Evolutionary conservation across 2,888 invertebrate species (phyloP).

Genomic region (Furcula furcula): DNA sequence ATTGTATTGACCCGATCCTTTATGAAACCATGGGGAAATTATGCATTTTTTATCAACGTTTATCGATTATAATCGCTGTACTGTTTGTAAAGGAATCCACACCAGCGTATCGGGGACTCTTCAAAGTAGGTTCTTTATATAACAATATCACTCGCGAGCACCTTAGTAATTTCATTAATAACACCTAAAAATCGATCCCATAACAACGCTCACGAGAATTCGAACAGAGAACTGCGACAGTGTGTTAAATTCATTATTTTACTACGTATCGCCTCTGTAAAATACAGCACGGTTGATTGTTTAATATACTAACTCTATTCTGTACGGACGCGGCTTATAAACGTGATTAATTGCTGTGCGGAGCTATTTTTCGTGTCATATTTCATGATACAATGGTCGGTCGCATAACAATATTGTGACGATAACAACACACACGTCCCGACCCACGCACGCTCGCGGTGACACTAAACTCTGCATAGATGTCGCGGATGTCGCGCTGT

Average conservation of each 20-base stretch:
- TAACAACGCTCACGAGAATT: constrained; percentile 74
- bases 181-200: constrained; percentile 80
- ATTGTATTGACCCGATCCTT: constrained; percentile 60
- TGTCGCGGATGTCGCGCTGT: constrained; percentile 63
- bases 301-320: constrained; percentile 26
- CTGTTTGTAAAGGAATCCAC: constrained; percentile 30
- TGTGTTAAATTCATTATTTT: constrained; percentile 73
- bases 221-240: constrained; percentile 70
- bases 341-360: constrained; percentile 35
- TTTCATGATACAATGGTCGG: constrained; percentile 70
- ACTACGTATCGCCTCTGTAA: constrained; percentile 49
- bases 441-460: constrained; percentile 60
- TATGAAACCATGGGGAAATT: constrained; percentile 71
- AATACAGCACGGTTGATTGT: constrained; percentile 23
- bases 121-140: constrained; percentile 50
- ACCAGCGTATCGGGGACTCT: constrained; percentile 41
- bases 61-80: constrained; percentile 64
- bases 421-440: constrained; percentile 46
- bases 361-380: constrained; percentile 59
- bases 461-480: constrained; percentile 72
- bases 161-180: constrained; percentile 79
- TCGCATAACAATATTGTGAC: constrained; percentile 59
- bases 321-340: constrained; percentile 30
- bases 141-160: constrained; percentile 70
- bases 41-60: constrained; percentile 78